Evolutionary conservation across 2,113 vertebrate genomes (phyloP), one percentile per base, ranked within the genome.

Genomic region (Mobula birostris): DNA sequence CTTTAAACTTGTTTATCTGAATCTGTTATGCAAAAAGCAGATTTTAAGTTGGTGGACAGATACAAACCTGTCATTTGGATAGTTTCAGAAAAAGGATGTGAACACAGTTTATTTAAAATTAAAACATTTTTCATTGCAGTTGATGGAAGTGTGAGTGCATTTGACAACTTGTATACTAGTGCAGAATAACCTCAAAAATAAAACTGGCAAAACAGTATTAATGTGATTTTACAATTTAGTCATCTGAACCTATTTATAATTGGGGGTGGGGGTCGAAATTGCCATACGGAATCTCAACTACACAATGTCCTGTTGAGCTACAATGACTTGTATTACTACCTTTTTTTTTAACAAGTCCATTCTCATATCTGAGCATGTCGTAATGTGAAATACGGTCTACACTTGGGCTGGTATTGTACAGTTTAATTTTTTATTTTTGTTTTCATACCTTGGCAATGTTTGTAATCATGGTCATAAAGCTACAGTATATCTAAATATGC

Each of bases 141-240:
- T 74, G 24, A 93, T 93, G 24, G 91, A 70, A 48, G 70, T 76
- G 0, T 76, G 36, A 8, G 40, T 93, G 32, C 21, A 40, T 92
- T 93, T 93, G 70, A 19, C 32, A 93, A 72, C 40, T 74, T 74
- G 40, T 76, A 93, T 48, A 48, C 66, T 40, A 72, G 36, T 74
- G n/a, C 68, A 40, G 32, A 74, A 40, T 72, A 70, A 7, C 36
- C 40, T 74, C 0, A 27, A 74, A 40, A 17, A 66, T 58, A 87
- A 24, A 77, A 79, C 12, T 87, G 7, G 68, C 91, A 93, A 74
- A 1, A 68, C 36, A 74, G 21, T 56, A 93, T 93, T 74, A 21
- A 48, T 72, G 66, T 92, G 90, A 72, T 74, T 93, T 74, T 93
- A 74, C 21, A 93, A 21, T 93, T 93, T 93, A 76, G 68, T 56